A percentile compares a stretch with the other conserved stretches of the same genome.
Conservation (phyloP, 2,888 invertebrate genomes). For the Thymelicus sylvestris region DNA sequence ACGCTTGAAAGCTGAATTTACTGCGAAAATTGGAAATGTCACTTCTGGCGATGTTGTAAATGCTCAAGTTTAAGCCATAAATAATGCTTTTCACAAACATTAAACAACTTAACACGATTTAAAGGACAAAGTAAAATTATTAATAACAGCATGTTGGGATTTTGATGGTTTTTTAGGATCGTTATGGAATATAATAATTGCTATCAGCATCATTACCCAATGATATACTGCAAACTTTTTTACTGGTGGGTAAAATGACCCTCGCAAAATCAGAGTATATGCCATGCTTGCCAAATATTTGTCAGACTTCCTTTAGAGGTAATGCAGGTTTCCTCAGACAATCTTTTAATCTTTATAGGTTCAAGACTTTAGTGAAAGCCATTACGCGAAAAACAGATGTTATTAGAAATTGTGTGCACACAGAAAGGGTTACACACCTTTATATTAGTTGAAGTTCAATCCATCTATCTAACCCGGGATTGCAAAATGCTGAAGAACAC, state of each 20-base stretch:
- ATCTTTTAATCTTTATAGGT: too few relatives aligned
- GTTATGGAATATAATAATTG: background rate
- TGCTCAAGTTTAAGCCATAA: conserved; percentile 24
- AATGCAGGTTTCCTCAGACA: too few relatives aligned
- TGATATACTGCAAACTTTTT: background rate
- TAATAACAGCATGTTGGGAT: background rate
- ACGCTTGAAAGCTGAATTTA: conserved; percentile 37
- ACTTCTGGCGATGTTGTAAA: conserved; percentile 20
- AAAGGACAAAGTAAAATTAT: background rate
- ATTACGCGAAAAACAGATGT: background rate
- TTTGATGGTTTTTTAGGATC: background rate
- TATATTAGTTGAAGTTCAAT: background rate
- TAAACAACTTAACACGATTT: conserved; percentile 9
- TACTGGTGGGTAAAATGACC: background rate
- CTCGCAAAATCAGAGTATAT: background rate
- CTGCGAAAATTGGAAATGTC: conserved; percentile 38
- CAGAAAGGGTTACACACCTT: background rate
- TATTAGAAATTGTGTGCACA: background rate
- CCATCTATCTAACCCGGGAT: background rate
- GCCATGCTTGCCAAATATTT: too few relatives aligned
- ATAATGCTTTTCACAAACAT: conserved; percentile 10
- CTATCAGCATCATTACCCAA: background rate
- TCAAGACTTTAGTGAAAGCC: too few relatives aligned
- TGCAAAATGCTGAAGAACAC: background rate
- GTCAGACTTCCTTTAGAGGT: too few relatives aligned